Conservation (phyloP, 2,113 vertebrate genomes). For the Ciconia stormi region DNA sequence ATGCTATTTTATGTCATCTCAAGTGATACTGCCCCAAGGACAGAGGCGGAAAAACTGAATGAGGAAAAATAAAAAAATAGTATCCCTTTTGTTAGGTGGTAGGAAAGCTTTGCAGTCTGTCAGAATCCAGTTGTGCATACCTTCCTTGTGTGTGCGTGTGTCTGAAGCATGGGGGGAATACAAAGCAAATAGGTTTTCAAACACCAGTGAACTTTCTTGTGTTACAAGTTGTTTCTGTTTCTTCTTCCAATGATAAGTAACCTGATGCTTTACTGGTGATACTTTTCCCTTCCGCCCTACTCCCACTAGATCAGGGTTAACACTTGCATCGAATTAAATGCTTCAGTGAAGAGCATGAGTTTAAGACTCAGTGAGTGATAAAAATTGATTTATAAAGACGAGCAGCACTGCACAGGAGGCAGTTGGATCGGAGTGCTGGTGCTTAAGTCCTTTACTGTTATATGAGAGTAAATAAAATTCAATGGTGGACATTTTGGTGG, state of each 20-base stretch:
- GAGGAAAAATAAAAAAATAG: background rate
- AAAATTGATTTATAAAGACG: background rate
- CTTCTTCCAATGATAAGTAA: background rate
- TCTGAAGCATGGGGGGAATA: background rate
- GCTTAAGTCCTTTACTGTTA: background rate
- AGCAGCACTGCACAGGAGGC: background rate
- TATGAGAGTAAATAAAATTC: background rate
- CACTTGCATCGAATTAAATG: background rate
- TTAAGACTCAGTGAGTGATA: background rate
- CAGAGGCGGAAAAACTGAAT: background rate
- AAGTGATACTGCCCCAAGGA: background rate
- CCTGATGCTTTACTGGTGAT: background rate
- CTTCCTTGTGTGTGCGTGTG: background rate
- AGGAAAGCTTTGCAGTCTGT: background rate
- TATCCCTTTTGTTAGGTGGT: background rate
- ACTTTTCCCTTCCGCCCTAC: background rate
- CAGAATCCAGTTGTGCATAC: background rate
- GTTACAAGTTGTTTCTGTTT: background rate
- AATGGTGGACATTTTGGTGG: background rate
- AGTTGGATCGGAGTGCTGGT: background rate
- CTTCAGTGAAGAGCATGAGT: background rate
- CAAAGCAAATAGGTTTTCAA: background rate
- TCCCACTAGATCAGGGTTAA: background rate
- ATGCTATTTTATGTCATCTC: background rate
- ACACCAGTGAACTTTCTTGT: background rate